A percentile compares a stretch with the other conserved stretches of the same genome.
These are phyloP conservation scores for Labeo rohita DNA, from an alignment of 2,113 vertebrate species.

Conservation along the genomic window DNA sequence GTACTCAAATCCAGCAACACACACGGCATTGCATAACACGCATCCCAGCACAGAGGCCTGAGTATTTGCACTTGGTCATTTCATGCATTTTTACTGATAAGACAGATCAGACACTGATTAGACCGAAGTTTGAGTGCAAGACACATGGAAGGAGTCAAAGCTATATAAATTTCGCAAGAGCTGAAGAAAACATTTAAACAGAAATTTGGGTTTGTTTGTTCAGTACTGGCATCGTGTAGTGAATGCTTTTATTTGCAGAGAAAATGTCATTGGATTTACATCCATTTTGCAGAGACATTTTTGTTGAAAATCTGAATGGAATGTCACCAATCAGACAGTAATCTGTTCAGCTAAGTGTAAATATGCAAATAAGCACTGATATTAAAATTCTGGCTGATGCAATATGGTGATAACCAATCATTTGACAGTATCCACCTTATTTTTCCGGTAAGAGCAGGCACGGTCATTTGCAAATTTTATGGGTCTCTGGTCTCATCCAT, in stretches of 20 bases:
- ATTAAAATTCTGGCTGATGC: background rate
- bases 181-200: background rate
- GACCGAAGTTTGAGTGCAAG: background rate
- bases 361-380: background rate
- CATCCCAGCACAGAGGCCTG: background rate
- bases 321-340: background rate
- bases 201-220: background rate
- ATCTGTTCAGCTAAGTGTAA: background rate
- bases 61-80: background rate
- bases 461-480: no score
- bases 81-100: background rate
- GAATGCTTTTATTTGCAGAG: background rate
- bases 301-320: background rate
- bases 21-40: conserved; percentile 15
- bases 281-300: background rate
- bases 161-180: background rate
- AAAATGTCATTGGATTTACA: background rate
- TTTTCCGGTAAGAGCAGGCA: no score
- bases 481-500: no score
- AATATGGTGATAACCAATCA: background rate
- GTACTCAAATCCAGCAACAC: conserved; percentile 31
- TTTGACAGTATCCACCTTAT: background rate
- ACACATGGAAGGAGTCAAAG: background rate
- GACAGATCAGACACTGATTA: background rate
- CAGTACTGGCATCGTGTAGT: background rate